Evolutionary conservation across 1,140 invertebrate species (phyloP), one percentile per base, ranked within the genome.

Genomic region (Bombus affinis): DNA sequence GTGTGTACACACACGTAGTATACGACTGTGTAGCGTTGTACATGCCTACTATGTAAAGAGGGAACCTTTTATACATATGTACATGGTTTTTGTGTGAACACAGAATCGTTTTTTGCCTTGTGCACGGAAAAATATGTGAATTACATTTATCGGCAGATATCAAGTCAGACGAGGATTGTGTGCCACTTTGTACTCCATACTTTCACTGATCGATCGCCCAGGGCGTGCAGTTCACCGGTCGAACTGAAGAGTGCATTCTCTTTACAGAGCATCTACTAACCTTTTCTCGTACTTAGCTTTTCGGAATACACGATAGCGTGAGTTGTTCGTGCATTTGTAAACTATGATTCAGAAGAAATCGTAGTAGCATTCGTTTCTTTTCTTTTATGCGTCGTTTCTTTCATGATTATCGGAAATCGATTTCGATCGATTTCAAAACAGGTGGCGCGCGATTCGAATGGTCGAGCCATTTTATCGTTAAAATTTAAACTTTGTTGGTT

Each of bases 181-280:
- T 85, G 79, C 84, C n/a, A 85, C 78, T 81, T 85, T 75, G 79
- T 57, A 44, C 42, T 35, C 44, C 28, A 68, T 79, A 86, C 88
- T 90, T 90, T 90, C 86, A 90, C 89, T 88, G 89, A 90, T 90
- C 89, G 65, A 90, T 90, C 86, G 83, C 44, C 42, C 79, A 42
- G 65, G 70, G 68, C 65, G 59, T 79, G 39, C 79, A 77, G 72
- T 84, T 86, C 73, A 77, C 88, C 78, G 82, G 70, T 83, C 66
- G 74, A 70, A 72, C 73, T 57, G 39, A 65, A 75, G 86, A 85
- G 65, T 72, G 57, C 71, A 82, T 90, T 89, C 85, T 85, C 82
- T 85, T 85, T 76, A 66, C 78, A 22, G 68, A 78, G 44, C 79
- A 81, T 90, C 85, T 81, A 85, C 57, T 90, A 82, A 90, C 74